Percentiles rank a stretch among this genome's conserved stretches.
Evolutionary conservation across 2,113 vertebrate genomes (phyloP).

Genomic region (Bombycilla garrulus): DNA sequence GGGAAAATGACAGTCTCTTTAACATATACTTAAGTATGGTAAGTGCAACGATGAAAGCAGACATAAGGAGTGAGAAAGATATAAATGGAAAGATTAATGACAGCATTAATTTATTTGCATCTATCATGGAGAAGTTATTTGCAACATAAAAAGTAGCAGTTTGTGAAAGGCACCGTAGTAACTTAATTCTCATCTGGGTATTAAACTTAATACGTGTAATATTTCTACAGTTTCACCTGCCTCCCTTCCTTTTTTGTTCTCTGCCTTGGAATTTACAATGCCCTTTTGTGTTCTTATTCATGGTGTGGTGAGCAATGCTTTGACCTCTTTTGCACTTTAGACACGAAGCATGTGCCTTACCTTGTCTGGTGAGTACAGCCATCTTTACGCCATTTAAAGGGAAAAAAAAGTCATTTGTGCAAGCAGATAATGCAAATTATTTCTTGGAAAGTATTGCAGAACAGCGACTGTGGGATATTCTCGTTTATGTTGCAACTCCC

Average conservation of each 20-base stretch:
- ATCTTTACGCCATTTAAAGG: background rate
- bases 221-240: slow-evolving; percentile 45
- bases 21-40: slow-evolving; percentile 65
- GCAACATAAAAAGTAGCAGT: slow-evolving; percentile 50
- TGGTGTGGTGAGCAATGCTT: slow-evolving; percentile 39
- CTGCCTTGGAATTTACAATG: slow-evolving; percentile 53
- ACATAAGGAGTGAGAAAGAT: slow-evolving; percentile 68
- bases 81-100: slow-evolving; percentile 70
- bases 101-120: slow-evolving; percentile 70
- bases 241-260: slow-evolving; percentile 58
- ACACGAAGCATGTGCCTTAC: slow-evolving; percentile 22
- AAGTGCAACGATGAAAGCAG: slow-evolving; percentile 64
- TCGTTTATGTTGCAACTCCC: background rate
- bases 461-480: background rate
- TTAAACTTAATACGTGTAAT: slow-evolving; percentile 59
- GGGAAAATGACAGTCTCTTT: slow-evolving; percentile 64
- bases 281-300: slow-evolving; percentile 55
- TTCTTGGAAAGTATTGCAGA: slow-evolving; percentile 33
- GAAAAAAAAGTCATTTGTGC: background rate
- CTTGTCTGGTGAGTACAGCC: background rate
- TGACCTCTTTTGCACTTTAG: slow-evolving; percentile 53
- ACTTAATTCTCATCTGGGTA: slow-evolving; percentile 59
- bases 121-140: slow-evolving; percentile 45
- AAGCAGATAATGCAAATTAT: background rate
- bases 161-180: slow-evolving; percentile 54